Evolutionary conservation across 2,113 vertebrate genomes (phyloP).

Genomic region (Pedionomus torquatus): DNA sequence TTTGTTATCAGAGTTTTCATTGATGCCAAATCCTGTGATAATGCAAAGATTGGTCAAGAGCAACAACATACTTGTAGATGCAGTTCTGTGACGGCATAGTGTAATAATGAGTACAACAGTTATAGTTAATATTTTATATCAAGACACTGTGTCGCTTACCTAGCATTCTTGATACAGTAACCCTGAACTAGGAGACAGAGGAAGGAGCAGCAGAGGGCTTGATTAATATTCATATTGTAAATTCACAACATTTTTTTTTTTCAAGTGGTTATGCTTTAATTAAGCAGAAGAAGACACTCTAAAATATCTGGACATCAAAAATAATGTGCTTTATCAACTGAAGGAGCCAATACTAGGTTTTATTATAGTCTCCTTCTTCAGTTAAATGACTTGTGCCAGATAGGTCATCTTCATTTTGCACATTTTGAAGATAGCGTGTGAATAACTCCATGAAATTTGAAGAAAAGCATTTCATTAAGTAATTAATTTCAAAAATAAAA

Average conservation of each 20-base stretch:
- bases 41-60: not conserved
- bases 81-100: not conserved
- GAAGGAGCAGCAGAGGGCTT: not conserved
- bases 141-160: not conserved
- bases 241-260: not conserved
- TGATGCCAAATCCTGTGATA: not conserved
- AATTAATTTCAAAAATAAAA: not conserved
- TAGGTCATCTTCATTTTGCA: not conserved
- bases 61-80: not conserved
- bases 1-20: not conserved
- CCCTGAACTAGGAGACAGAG: not conserved
- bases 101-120: not conserved
- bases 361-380: not conserved
- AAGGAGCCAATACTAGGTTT: not conserved
- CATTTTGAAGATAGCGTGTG: not conserved
- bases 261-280: not conserved
- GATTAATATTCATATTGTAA: not conserved
- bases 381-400: not conserved
- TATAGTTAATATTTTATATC: conserved; percentile 6
- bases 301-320: conserved; percentile 3
- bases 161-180: not conserved
- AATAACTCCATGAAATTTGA: not conserved
- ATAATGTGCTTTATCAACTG: not conserved
- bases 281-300: not conserved
- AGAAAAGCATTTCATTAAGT: not conserved